Base-by-base conservation (phyloP, 2,888 invertebrate species). In the Molanna angustata region DNA sequence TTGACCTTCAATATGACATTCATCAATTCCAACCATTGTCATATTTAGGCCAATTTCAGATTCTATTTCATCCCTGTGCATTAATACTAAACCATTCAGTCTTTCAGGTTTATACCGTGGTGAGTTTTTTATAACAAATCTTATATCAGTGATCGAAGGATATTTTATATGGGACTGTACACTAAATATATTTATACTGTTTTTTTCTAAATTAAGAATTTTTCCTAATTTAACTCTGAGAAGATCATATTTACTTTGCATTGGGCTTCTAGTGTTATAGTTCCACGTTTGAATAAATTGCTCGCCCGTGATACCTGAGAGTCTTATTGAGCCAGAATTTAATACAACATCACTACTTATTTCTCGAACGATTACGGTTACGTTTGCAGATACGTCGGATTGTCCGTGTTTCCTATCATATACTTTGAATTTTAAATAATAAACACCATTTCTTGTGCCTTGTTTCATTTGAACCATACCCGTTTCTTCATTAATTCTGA, bases 11-110 rank as follows among this genome's bases (percentile, higher is more conserved):
- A 85, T 83, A 54, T 86, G 73, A 65, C 87, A 87, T 66, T 87
- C 87, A 64, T 87, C 89, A 57, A 92, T 88, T 55, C 88, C 88
- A 13, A 90, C 87, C 87, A 88, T 88, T 19, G 85, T 84, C 53
- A 90, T 86, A 65, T 85, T 85, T 58, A 89, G 82, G 3, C 86
- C 87, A 11, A 88, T 83, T 52, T 82, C 83, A 46, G 79, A 73
- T 67, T 87, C 86, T 64, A 88, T 86, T 78, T 85, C 83, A 68
- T 84, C 83, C 16, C 86, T 74, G 65, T 87, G 83, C 77, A 84
- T 82, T 43, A 86, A 67, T 1, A 91, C 83, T 51, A 88, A 79
- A 11, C 90, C 90, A 65, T 91, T 87, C 35, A 90, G 73, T 65
- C 85, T 80, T 19, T 86, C 85, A 0, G 90, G 82, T 64, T 88